A percentile compares a stretch with the other conserved stretches of the same genome.
Conservation (phyloP, 2,888 invertebrate species). For the Ecliptopera silaceata region DNA sequence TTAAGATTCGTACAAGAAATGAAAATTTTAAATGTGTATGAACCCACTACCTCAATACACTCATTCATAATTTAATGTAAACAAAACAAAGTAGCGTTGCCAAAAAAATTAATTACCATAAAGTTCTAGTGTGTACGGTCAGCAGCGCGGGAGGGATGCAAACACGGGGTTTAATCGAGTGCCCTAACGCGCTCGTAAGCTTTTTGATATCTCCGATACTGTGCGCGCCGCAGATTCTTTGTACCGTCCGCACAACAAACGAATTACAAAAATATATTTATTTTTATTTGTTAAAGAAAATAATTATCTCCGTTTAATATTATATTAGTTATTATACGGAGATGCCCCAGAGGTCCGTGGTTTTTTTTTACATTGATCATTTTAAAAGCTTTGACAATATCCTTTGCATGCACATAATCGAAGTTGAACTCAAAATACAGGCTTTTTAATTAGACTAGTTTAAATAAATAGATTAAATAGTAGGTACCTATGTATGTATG, state of each 20-base stretch:
- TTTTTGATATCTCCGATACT: conserved; percentile 69
- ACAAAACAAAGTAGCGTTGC: conserved; percentile 44
- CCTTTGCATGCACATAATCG: too few species aligned
- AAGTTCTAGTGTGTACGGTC: conserved; percentile 62
- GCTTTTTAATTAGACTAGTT: too few species aligned
- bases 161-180: conserved; percentile 66
- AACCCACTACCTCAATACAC: conserved; percentile 1
- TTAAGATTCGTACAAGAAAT: too few species aligned
- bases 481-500: too few species aligned
- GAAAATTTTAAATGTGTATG: too few species aligned
- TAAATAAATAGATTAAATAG: too few species aligned
- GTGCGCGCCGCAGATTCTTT: conserved; percentile 41
- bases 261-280: background rate
- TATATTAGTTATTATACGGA: too few species aligned
- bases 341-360: too few species aligned
- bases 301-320: too few species aligned
- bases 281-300: background rate
- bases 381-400: too few species aligned
- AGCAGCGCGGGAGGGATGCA: conserved; percentile 62
- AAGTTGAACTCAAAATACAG: too few species aligned
- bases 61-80: conserved; percentile 19
- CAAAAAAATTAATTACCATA: conserved; percentile 70
- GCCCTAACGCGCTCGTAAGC: conserved; percentile 61
- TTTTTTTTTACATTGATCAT: too few species aligned
- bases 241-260: conserved; percentile 47